These are phyloP conservation scores for Drosophila auraria DNA, from an alignment of 1,140 invertebrate genomes.

Conservation along the genomic window DNA sequence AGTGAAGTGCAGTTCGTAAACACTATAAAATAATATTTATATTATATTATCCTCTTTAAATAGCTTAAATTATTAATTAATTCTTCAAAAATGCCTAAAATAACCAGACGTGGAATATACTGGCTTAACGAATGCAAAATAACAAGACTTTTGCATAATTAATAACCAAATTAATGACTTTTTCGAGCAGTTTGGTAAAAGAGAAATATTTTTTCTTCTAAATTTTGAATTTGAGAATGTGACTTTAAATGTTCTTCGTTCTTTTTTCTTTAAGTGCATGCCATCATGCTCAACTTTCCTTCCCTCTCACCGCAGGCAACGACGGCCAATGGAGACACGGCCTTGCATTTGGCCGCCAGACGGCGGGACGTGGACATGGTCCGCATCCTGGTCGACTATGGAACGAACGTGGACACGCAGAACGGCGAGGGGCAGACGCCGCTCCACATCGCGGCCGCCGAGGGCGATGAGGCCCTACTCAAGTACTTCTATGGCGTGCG, in stretches of 20 bases:
- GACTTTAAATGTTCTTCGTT: slow-evolving; percentile 10
- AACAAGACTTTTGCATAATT: slow-evolving; percentile 3
- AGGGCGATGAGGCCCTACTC: slow-evolving; percentile 96
- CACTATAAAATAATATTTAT: background rate
- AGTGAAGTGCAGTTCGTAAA: slow-evolving; percentile 31
- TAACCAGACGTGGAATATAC: background rate
- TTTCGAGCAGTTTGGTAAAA: slow-evolving; percentile 4
- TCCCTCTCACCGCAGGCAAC: slow-evolving; percentile 86
- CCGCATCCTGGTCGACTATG: slow-evolving; percentile 95
- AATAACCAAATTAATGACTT: background rate
- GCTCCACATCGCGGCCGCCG: slow-evolving; percentile 97
- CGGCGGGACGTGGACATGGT: slow-evolving; percentile 96
- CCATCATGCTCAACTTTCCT: slow-evolving; percentile 32
- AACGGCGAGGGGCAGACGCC: slow-evolving; percentile 97
- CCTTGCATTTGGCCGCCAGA: slow-evolving; percentile 95
- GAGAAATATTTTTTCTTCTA: background rate
- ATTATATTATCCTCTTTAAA: too few relatives aligned
- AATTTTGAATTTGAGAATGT: background rate
- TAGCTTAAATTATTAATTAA: background rate
- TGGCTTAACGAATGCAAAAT: background rate
- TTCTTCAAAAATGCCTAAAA: background rate
- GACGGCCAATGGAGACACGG: slow-evolving; percentile 93
- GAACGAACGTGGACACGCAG: slow-evolving; percentile 94
- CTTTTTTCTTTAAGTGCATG: slow-evolving; percentile 33
- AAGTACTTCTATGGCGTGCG: slow-evolving; percentile 98